Conservation (phyloP, 1,140 invertebrate species). For the Lepidotrigona ventralis region DNA sequence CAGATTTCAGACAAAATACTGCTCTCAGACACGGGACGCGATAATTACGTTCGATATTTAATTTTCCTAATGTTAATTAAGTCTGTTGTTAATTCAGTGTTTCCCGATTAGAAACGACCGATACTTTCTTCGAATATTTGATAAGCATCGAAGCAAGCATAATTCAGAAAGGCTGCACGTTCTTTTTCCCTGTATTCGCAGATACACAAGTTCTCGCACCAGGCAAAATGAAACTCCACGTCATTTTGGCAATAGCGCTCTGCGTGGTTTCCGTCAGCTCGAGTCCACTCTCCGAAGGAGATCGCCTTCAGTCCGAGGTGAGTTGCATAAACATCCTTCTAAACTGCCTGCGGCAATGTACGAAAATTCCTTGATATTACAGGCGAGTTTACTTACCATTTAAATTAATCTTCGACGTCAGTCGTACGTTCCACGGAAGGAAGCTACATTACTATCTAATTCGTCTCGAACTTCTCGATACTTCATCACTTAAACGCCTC, state of each 20-base stretch:
- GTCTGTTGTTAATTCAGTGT: too few species aligned
- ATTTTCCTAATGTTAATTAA: too few species aligned
- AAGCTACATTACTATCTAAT: neutral
- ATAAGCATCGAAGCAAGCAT: too few species aligned
- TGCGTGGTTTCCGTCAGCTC: slow-evolving; percentile 71
- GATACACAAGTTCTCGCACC: slow-evolving; percentile 2
- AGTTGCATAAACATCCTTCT: slow-evolving; percentile 38
- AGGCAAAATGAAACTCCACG: slow-evolving; percentile 71
- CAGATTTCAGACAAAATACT: neutral
- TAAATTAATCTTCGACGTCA: neutral
- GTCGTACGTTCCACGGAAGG: neutral
- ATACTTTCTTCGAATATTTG: too few species aligned
- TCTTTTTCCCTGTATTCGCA: slow-evolving; percentile 32
- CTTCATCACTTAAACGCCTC: too few species aligned
- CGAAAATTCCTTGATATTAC: neutral
- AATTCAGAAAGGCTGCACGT: too few species aligned
- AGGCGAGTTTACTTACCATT: neutral
- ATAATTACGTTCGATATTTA: too few species aligned
- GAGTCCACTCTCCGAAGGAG: slow-evolving; percentile 69
- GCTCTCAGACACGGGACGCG: too few species aligned
- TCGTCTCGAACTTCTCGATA: neutral
- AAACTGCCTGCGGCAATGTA: neutral
- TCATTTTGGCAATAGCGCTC: slow-evolving; percentile 65
- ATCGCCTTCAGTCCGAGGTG: slow-evolving; percentile 73
- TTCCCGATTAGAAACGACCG: too few species aligned